Conservation (phyloP, 2,888 invertebrate genomes). For the Synanthedon andrenaeformis region DNA sequence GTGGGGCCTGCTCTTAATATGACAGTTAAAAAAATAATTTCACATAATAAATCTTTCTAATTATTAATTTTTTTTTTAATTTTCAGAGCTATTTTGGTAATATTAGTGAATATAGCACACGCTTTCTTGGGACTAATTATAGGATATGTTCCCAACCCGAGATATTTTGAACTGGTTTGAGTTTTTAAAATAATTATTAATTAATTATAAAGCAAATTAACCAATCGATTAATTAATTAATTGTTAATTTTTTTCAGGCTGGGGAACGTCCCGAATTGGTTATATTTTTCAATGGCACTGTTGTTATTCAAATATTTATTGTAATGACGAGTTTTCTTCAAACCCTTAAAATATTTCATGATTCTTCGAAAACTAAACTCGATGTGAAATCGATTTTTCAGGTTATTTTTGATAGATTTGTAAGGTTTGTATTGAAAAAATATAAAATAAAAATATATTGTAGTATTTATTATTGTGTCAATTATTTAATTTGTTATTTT, state of each 20-base stretch:
- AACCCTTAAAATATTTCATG: slow-evolving; percentile 4
- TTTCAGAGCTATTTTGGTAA: slow-evolving; percentile 6
- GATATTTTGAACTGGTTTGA: slow-evolving; percentile 7
- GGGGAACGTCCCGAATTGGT: slow-evolving; percentile 2
- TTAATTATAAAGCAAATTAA: neutral
- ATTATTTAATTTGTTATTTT: too few species aligned
- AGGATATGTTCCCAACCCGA: slow-evolving; percentile 6
- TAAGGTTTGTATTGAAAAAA: slow-evolving; percentile 3
- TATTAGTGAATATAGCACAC: slow-evolving; percentile 6
- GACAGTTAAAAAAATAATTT: too few species aligned
- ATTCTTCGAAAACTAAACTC: neutral
- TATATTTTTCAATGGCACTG: slow-evolving; percentile 6
- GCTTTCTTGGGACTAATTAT: slow-evolving; percentile 2
- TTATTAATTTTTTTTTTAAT: neutral
- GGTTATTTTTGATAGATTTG: slow-evolving; percentile 5
- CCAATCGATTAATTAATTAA: neutral
- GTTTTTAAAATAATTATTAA: neutral
- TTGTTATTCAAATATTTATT: slow-evolving; percentile 6
- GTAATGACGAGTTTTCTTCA: slow-evolving; percentile 6
- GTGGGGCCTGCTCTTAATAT: too few species aligned
- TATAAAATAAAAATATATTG: too few species aligned
- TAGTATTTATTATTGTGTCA: too few species aligned
- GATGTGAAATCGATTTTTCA: neutral
- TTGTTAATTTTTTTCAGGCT: slow-evolving; percentile 2
- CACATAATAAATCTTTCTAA: too few species aligned